Conservation (phyloP, 1,140 invertebrate genomes). For the Calosoma granatense region DNA sequence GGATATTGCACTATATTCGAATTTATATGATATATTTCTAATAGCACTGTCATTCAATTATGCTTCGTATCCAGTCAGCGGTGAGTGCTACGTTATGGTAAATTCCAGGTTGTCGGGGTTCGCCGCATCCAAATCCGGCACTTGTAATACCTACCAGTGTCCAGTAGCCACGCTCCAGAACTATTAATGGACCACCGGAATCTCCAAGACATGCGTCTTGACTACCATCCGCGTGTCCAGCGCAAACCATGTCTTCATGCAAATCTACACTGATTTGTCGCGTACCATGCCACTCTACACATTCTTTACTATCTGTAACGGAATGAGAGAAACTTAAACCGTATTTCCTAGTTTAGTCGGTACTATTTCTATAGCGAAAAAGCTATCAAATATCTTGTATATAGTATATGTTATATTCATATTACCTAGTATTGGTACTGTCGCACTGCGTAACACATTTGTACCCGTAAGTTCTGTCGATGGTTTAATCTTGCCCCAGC, state of each 20-base stretch:
- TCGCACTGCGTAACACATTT: constrained; percentile 66
- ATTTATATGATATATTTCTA: too few species aligned
- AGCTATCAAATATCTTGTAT: neutral
- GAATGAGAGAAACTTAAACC: too few species aligned
- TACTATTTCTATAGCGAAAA: too few species aligned
- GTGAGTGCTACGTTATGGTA: constrained; percentile 68
- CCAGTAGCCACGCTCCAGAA: constrained; percentile 52
- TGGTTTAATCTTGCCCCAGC: constrained; percentile 79
- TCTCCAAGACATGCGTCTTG: constrained; percentile 78
- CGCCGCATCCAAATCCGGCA: constrained; percentile 75
- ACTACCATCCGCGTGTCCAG: constrained; percentile 68
- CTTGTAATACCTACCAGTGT: constrained; percentile 76
- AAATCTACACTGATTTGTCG: constrained; percentile 66
- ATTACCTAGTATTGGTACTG: constrained; percentile 66
- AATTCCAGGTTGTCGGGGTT: constrained; percentile 77
- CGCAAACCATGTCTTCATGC: constrained; percentile 72
- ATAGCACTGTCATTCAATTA: constrained; percentile 33
- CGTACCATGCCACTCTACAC: constrained; percentile 65
- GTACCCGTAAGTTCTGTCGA: constrained; percentile 64
- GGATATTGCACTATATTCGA: too few species aligned
- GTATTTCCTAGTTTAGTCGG: too few species aligned
- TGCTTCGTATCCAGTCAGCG: constrained; percentile 54
- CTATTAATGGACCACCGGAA: constrained; percentile 72
- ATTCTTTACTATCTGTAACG: constrained; percentile 53
- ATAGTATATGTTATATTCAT: constrained; percentile 12